Evolutionary conservation across 53 echinoderm and acorn worm genomes (phyloP), one percentile per base, ranked within the genome.

Genomic region (Holothuria leucospilota): DNA sequence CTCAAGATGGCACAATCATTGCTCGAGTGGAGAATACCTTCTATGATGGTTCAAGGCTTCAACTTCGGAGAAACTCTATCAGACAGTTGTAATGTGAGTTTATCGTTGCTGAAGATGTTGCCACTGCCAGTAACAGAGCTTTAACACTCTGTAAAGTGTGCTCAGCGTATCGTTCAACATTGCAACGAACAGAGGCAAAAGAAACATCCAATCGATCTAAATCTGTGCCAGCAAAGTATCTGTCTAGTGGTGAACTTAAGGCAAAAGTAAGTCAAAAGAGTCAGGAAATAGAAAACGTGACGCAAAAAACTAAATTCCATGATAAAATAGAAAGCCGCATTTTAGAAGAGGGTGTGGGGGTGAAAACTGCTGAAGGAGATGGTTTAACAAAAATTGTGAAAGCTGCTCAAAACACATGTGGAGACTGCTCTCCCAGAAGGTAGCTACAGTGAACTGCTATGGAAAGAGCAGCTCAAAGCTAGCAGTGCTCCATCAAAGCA

Each of bases 41-140:
- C 9, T 42, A n/a, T n/a, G n/a, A n/a, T n/a, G n/a, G n/a, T n/a
- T n/a, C n/a, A n/a, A n/a, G n/a, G n/a, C n/a, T n/a, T n/a, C n/a
- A n/a, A n/a, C n/a, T n/a, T n/a, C n/a, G n/a, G n/a, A n/a, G n/a
- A n/a, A n/a, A n/a, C n/a, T n/a, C 42, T 9, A 42, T 42, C 5
- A 25, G 28, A 9, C 29, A 29, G 10, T 0, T 2, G 2, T 8
- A 69, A 9, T 69, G 26, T 69, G 18, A 29, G 21, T 15, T 46
- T 8, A 0, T 75, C 18, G 10, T 52, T 5, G 29, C 69, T 2
- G 29, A 69, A 30, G 26, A 28, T 28, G 69, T 69, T 12, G 69
- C 69, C 20, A 69, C 26, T 69, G 69, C 69, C 10, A 69, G 69
- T 15, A 52, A 75, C 20, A 75, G 51, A 25, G 20, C 77, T 14